Percentiles rank a stretch among this genome's conserved stretches.
These are phyloP conservation scores for Columba livia DNA, from an alignment of 2,113 vertebrate species.

Conservation along the genomic window DNA sequence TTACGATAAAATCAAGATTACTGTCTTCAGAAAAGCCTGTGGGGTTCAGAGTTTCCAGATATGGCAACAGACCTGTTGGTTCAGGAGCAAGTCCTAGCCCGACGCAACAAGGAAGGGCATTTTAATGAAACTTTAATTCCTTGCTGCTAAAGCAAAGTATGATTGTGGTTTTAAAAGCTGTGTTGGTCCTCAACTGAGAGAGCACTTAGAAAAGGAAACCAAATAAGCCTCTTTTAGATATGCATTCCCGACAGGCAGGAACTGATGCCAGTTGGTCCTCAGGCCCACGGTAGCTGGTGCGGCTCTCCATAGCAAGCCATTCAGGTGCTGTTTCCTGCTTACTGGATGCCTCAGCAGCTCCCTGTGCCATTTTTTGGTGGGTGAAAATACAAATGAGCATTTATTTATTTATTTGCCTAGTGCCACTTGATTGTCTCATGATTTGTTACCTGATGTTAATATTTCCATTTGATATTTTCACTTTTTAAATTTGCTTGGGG, in stretches of 20 bases:
- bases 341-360: neutral
- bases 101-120: slow-evolving; percentile 33
- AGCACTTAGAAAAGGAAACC: neutral
- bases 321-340: neutral
- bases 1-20: slow-evolving; percentile 10
- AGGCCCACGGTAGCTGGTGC: neutral
- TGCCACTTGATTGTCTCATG: neutral
- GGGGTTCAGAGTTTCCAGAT: slow-evolving; percentile 40
- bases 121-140: slow-evolving; percentile 56
- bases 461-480: neutral
- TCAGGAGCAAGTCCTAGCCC: slow-evolving; percentile 59
- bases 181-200: neutral
- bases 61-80: slow-evolving; percentile 39
- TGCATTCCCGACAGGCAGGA: neutral
- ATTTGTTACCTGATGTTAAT: neutral
- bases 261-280: neutral
- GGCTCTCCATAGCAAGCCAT: neutral
- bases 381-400: neutral
- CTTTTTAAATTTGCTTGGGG: neutral
- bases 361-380: neutral
- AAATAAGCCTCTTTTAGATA: neutral
- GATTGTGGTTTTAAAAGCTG: neutral
- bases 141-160: slow-evolving; percentile 18
- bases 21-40: slow-evolving; percentile 39
- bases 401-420: neutral